Conservation (phyloP, 92 coral and sea anemone species). For the Parazoanthus atlanticus region DNA sequence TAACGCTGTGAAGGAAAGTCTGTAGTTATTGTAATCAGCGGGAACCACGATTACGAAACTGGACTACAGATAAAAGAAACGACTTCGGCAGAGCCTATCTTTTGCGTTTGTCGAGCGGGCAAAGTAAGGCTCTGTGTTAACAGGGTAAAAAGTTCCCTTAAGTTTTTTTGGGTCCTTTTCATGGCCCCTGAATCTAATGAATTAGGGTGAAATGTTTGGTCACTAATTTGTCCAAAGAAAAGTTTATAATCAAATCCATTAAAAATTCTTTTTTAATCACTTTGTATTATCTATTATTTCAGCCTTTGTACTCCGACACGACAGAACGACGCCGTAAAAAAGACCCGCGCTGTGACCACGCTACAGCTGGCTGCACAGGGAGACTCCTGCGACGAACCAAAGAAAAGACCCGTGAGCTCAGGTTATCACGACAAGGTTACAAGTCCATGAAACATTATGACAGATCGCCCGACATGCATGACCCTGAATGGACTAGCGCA, state of each 20-base stretch:
- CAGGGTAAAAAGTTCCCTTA: neutral
- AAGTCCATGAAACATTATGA: conserved; percentile 28
- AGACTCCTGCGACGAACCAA: conserved; percentile 26
- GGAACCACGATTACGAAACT: too few relatives aligned
- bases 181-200: too few relatives aligned
- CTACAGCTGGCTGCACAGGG: conserved; percentile 14
- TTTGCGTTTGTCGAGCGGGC: too few relatives aligned
- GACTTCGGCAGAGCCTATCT: too few relatives aligned
- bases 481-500: conserved; percentile 39
- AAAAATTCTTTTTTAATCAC: too few relatives aligned
- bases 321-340: conserved; percentile 23
- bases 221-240: too few relatives aligned
- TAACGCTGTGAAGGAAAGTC: too few relatives aligned
- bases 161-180: neutral
- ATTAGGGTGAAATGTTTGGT: too few relatives aligned
- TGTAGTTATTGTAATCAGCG: too few relatives aligned
- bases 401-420: conserved; percentile 23
- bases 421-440: conserved; percentile 30
- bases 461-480: conserved; percentile 39
- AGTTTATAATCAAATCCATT: too few relatives aligned
- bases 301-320: conserved; percentile 22
- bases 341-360: conserved; percentile 12
- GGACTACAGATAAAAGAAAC: too few relatives aligned
- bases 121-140: too few relatives aligned
- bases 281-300: neutral